Evolutionary conservation across 2,113 vertebrate genomes (phyloP).

Genomic region (Heterocephalus glaber): DNA sequence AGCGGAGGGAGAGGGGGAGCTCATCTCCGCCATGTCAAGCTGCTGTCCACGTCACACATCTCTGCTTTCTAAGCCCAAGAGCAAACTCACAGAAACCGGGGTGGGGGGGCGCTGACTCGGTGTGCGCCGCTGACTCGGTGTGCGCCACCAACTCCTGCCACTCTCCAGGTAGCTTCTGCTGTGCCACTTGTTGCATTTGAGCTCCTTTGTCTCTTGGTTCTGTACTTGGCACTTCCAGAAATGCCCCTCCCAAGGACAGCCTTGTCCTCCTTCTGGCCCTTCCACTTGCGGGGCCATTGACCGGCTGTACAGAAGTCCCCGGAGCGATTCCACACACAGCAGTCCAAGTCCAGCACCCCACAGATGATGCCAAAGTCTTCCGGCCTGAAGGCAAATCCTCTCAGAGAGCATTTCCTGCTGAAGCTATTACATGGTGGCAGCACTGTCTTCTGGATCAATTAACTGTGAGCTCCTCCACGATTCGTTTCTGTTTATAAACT

Average conservation of each 20-base stretch:
- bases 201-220: background rate
- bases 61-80: background rate
- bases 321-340: background rate
- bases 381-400: background rate
- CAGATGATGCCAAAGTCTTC: background rate
- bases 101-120: too few species aligned
- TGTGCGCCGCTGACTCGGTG: too few species aligned
- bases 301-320: background rate
- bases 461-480: background rate
- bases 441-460: background rate
- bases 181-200: background rate
- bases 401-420: background rate
- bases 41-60: background rate
- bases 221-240: background rate
- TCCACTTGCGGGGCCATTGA: too few species aligned
- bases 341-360: background rate
- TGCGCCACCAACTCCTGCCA: background rate
- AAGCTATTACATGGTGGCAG: background rate
- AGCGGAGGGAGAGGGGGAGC: background rate
- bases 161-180: background rate
- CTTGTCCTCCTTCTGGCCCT: background rate
- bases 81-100: too few species aligned
- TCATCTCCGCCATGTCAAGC: background rate
- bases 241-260: background rate
- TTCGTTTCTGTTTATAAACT: background rate